Base-by-base conservation (phyloP, 1,140 invertebrate species). In the Druon quercuslanigerum region DNA sequence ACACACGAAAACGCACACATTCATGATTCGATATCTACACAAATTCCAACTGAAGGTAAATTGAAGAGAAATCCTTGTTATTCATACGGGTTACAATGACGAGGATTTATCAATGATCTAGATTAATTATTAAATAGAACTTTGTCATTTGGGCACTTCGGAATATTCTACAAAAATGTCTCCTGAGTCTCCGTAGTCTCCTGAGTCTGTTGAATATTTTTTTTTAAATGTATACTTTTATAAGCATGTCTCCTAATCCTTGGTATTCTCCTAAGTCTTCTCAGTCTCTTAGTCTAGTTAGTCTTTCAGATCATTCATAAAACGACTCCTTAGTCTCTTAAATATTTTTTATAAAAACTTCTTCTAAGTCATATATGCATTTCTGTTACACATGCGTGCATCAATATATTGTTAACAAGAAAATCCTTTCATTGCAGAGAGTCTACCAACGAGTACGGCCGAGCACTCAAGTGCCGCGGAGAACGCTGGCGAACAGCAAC, bases 1-100 rank as follows among this genome's bases (percentile, higher is more conserved):
- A 96, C 96, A 79, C 95, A 96, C 86, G 95, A 96, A 90, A 89
- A 90, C 82, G 94, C 95, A 88, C 94, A 95, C 87, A 92, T 94
- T 79, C 93, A 94, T 88, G 94, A 95, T 90, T 92, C 94, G 76
- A 92, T 95, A 89, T 95, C 94, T 60, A 95, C 95, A 74, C 94
- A 94, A 89, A 92, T 94, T 82, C 95, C 95, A 33, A 95, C 95
- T 33, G 95, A 95, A 93, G 95, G 95, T 95, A 93, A 91, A 83
- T 81, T 81, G 7, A 50, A 56, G 13, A 56, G 51, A 57, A 46
- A 57, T 72, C 9, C 17, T 51, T 73, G 40, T 17, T 6, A 50
- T 25, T 54, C 50, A 2, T 2, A 33, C 4, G 25, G 2, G 25
- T 33, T 33, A 33, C 3, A 33, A 33, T 33, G 4, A 33, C 4